These are phyloP conservation scores for Sebastes jordani DNA, from an alignment of 2,797 vertebrate genomes.

Conservation along the genomic window DNA sequence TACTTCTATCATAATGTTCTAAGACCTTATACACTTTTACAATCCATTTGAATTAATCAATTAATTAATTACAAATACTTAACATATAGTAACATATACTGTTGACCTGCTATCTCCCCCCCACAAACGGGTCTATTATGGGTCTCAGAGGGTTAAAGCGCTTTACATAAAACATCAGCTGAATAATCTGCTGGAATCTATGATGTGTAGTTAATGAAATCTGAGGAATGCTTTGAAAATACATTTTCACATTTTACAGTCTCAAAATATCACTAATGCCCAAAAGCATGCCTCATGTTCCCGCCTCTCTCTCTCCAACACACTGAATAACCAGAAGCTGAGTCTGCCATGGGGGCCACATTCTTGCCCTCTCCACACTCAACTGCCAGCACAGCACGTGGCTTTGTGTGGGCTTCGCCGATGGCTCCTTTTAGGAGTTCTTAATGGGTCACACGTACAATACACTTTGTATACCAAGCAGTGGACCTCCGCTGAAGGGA, in stretches of 20 bases:
- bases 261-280: slow-evolving; percentile 36
- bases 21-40: neutral
- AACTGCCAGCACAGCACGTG: slow-evolving; percentile 72
- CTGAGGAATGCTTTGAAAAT: neutral
- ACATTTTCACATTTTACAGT: neutral
- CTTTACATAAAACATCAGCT: neutral
- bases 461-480: slow-evolving; percentile 46
- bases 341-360: slow-evolving; percentile 61
- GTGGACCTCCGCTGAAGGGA: slow-evolving; percentile 45
- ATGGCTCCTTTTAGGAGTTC: slow-evolving; percentile 63
- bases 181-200: neutral
- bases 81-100: too few relatives aligned
- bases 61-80: too few relatives aligned
- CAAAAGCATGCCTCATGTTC: slow-evolving; percentile 22
- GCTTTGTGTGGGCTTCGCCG: slow-evolving; percentile 63
- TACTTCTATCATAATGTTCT: neutral
- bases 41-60: neutral
- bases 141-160: neutral
- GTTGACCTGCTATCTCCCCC: neutral
- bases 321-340: slow-evolving; percentile 47
- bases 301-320: neutral
- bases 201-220: neutral
- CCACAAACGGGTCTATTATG: too few relatives aligned
- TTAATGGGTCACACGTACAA: slow-evolving; percentile 67
- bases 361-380: slow-evolving; percentile 70